Evolutionary conservation across 2,797 vertebrate species (phyloP), one percentile per base, ranked within the genome.

Genomic region (Anisognathus igniventris): DNA sequence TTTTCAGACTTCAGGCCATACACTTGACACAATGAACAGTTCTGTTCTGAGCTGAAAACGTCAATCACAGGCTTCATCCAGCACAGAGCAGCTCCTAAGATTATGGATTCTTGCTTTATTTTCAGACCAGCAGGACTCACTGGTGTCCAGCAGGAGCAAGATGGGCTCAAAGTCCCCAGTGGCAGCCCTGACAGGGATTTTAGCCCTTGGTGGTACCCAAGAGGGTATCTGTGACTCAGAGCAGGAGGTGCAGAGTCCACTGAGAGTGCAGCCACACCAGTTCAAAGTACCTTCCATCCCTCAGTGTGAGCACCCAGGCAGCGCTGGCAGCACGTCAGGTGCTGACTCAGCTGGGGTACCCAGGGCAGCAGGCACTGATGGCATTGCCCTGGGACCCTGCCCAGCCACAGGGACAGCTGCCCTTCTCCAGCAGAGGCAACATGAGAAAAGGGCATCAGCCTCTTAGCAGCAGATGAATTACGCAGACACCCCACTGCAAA

Each of bases 301-400:
- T 65, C 0, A 0, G 31, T 1, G 0, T 2, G 27, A 62, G 66
- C 70, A 12, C 45, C 70, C 74, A 12, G 0, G 2, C 62, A 82
- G 84, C 31, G 0, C 40, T 88, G 74, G 86, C 76, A 81, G 54
- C 39, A 40, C 0, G 0, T 35, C 81, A 87, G 44, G 33, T 0
- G 0, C 77, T 66, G 45, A 94, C 45, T 42, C 71, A 65, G 67
- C 56, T 0, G 0, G 54, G 62, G 81, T 11, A 24, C 65, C 23
- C 83, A 14, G 58, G 33, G 54, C 78, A 90, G 53, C 60, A 44
- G 42, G 37, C 3, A 2, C 47, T 10, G 22, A 30, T 3, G 2
- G 68, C 75, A 45, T 6, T 30, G 3, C 54, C 8, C 28, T n/a
- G 53, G 60, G 60, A 89, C 68, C 14, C 53, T 70, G 53, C 33